Base-by-base conservation (phyloP, 2,888 invertebrate genomes). In the Frankliniella fusca region DNA sequence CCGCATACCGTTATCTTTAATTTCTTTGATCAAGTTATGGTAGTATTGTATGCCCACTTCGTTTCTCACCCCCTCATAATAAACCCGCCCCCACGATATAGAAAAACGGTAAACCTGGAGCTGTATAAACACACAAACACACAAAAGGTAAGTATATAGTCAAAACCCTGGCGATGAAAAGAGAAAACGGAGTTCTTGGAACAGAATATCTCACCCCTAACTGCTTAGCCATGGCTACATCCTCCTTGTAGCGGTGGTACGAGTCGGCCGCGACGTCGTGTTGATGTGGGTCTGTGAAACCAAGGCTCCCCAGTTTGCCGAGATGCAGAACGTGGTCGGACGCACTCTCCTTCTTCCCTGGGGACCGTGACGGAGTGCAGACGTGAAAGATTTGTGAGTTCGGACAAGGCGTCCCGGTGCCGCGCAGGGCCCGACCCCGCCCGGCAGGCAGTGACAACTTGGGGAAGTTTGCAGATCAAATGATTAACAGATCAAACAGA, bases 351-450 rank as follows among this genome's bases (percentile, higher is more conserved):
- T 27, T 27, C 23, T 76, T 76, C 23, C 70, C 70, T 76, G 70
- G 23, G 23, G n/a, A 7, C 98, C 38, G 38, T 38, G 38, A 38
- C 38, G 38, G 38, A 3, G 38, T 38, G 38, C 38, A 38, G 38
- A 38, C 3, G 5, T 38, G 38, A 38, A 38, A 38, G 38, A 2
- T 38, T 38, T 38, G 38, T 5, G 38, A 38, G 38, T 38, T 2
- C 38, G 38, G 38, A 38, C 38, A 38, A 38, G 38, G 38, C 5
- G 38, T 38, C 38, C 38, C 38, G 38, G 38, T 38, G 3, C 38
- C 38, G 38, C 38, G 38, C 38, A 38, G 38, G 38, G 38, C 38
- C 38, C 38, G 38, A 3, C 38, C 38, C 38, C 38, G 38, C 38
- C 5, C 38, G n/a, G n/a, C 38, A 38, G 38, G 38, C 38, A n/a